Percentiles rank a stretch among this genome's conserved stretches.
Conservation (phyloP, 2,113 vertebrate species). For the Anser brachyrhynchus region DNA sequence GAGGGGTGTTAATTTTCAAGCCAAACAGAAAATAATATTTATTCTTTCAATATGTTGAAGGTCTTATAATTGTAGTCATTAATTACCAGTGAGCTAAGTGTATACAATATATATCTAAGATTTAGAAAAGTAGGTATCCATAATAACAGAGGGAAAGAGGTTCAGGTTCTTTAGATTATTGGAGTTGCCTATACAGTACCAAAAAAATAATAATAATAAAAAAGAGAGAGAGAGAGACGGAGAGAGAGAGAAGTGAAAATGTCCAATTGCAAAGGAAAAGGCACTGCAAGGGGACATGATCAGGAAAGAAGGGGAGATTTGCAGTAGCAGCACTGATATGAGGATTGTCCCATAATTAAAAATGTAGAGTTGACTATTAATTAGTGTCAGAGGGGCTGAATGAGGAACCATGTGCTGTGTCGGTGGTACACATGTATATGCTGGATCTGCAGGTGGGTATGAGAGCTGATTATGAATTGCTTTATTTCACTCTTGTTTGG, state of each 20-base stretch:
- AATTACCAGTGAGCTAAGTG: neutral
- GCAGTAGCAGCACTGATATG: neutral
- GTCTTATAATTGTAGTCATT: neutral
- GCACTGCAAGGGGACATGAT: neutral
- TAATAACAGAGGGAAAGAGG: neutral
- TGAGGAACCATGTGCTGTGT: rapidly evolving
- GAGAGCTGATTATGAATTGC: neutral
- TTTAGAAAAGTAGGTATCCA: neutral
- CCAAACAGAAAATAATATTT: neutral
- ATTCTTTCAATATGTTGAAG: neutral
- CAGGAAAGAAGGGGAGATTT: neutral
- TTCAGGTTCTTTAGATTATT: neutral
- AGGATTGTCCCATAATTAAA: neutral
- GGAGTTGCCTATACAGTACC: neutral
- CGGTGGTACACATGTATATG: rapidly evolving
- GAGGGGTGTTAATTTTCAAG: neutral
- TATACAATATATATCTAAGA: neutral
- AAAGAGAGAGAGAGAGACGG: too few relatives aligned
- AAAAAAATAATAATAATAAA: neutral
- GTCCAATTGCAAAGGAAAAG: neutral
- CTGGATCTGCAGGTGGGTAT: neutral
- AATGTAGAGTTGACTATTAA: neutral
- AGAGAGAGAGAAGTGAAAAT: neutral
- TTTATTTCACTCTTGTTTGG: neutral
- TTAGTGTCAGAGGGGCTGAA: neutral